A percentile compares a stretch with the other conserved stretches of the same genome.
Conservation (phyloP, 2,888 invertebrate species). For the Chloroclystis v-ata region DNA sequence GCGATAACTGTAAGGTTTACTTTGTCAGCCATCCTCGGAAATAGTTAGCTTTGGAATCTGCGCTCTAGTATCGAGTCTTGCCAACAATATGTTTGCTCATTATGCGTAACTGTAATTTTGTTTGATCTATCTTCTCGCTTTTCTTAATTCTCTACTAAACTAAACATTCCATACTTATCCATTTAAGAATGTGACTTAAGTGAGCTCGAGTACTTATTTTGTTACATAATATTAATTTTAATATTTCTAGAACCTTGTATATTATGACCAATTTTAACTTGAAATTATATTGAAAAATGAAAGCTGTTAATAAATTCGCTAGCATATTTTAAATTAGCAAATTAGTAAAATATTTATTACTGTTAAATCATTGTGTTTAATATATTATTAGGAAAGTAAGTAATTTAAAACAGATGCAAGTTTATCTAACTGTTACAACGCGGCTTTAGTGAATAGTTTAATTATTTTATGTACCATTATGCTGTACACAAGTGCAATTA, state of each 20-base stretch:
- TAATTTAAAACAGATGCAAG: constrained; percentile 16
- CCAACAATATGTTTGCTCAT: constrained; percentile 26
- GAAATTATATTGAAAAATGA: constrained; percentile 28
- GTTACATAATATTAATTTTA: constrained; percentile 31
- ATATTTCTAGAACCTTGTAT: constrained; percentile 27
- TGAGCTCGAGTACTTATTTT: constrained; percentile 72
- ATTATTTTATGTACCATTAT: constrained; percentile 31
- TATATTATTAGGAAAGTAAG: constrained; percentile 11
- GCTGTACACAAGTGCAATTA: constrained; percentile 11
- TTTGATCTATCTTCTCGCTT: constrained; percentile 11
- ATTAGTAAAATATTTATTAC: constrained; percentile 22
- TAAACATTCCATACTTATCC: constrained; percentile 62
- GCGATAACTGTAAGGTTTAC: constrained; percentile 17
- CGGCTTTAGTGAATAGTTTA: constrained; percentile 32
- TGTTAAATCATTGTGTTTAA: constrained; percentile 17
- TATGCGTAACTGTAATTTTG: constrained; percentile 15
- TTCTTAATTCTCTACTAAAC: constrained; percentile 51
- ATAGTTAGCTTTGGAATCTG: constrained; percentile 20
- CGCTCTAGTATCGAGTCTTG: constrained; percentile 23
- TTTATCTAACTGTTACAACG: constrained; percentile 18
- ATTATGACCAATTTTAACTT: constrained; percentile 29
- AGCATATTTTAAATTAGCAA: constrained; percentile 40
- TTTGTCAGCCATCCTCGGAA: constrained; percentile 12
- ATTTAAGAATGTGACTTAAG: constrained; percentile 71
- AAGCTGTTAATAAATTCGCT: constrained; percentile 40